Conservation (phyloP, 2,797 vertebrate genomes). For the Cryptoprocta ferox region DNA sequence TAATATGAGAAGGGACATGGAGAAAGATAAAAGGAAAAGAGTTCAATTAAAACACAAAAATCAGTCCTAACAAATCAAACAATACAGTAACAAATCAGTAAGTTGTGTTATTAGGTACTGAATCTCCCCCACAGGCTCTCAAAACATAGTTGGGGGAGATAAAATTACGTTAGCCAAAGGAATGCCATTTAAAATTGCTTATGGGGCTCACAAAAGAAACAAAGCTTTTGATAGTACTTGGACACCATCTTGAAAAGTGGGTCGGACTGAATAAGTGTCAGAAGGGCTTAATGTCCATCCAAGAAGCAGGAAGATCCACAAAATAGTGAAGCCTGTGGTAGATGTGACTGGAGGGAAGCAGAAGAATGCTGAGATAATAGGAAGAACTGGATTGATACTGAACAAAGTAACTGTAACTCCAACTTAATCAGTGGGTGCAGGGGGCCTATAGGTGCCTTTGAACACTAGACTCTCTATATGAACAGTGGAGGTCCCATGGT, state of each 20-base stretch:
- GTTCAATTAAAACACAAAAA: conserved; percentile 26
- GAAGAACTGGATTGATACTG: background rate
- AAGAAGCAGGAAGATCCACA: background rate
- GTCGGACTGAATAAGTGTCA: background rate
- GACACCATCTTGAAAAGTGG: background rate
- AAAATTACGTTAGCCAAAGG: background rate
- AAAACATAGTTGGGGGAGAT: background rate
- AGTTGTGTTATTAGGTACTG: background rate
- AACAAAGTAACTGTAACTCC: background rate
- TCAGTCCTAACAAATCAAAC: conserved; percentile 13
- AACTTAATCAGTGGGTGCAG: background rate
- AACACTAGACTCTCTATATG: background rate
- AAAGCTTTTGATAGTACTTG: too few species aligned
- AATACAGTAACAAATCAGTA: background rate
- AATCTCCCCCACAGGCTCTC: background rate
- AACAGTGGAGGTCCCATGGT: background rate
- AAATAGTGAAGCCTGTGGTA: background rate
- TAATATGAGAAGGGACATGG: background rate
- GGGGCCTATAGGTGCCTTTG: background rate
- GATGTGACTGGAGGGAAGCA: background rate
- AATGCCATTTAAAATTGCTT: background rate
- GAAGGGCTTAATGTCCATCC: background rate
- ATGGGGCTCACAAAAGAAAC: background rate
- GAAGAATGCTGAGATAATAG: background rate
- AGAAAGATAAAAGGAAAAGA: background rate